Evolutionary conservation across 1,140 invertebrate genomes (phyloP), one percentile per base, ranked within the genome.

Genomic region (Samia ricini): DNA sequence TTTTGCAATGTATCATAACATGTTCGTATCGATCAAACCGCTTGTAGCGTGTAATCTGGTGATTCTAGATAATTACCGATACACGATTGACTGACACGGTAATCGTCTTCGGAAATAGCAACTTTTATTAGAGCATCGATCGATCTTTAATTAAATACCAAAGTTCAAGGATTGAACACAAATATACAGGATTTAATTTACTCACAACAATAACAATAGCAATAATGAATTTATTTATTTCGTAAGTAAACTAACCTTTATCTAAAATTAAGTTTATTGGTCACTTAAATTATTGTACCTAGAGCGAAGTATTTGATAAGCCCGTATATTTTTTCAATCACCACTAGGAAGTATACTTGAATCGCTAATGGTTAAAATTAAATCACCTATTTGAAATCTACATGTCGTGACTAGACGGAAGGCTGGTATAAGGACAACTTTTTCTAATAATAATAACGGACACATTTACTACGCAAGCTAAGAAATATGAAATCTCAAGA

Each of bases 31-130:
- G 77, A 83, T 72, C 76, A 77, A 80, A 80, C 74, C 62, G 56
- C 56, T 36, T 63, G 61, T 83, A 33, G 76, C 79, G 78, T 82
- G 79, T 59, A 22, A 22, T 51, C 56, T 33, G 20, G 68, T 63
- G 58, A 70, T 74, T 76, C 72, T 72, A 80, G 74, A 65, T 57
- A 69, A 76, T 80, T 69, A 60, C 58, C 50, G 24, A 50, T 60
- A 68, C 36, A 69, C 65, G 64, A 63, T 78, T 76, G 77, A 77
- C 74, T 83, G 78, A 79, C 77, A 75, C 60, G 71, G 52, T 83
- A 83, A 85, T 85, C 56, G 76, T 60, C 66, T 72, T 70, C 64
- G 59, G 63, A 74, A 74, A 67, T 58, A 70, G 60, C 56, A 36
- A 15, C 60, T 26, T 64, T 63, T 56, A 57, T 7, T 42, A n/a